Evolutionary conservation across 2,888 invertebrate genomes (phyloP).

Genomic region (Ochlodes sylvanus): DNA sequence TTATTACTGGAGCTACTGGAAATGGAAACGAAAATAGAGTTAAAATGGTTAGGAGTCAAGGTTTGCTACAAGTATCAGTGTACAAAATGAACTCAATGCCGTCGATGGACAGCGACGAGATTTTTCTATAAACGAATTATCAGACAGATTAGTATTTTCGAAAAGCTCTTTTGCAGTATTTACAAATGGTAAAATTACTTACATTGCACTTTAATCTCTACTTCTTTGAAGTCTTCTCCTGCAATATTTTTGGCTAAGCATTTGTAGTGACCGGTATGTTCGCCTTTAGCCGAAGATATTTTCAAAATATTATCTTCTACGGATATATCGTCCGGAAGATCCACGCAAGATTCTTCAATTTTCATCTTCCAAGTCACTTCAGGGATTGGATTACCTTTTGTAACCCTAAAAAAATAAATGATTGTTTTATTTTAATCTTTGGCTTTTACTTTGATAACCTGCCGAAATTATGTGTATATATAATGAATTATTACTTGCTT

Average conservation of each 20-base stretch:
- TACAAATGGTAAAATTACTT: conserved; percentile 46
- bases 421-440: neutral
- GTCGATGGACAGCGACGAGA: no score
- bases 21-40: no score
- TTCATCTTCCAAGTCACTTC: conserved; percentile 56
- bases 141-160: no score
- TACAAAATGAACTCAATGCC: no score
- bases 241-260: conserved; percentile 63
- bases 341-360: conserved; percentile 46
- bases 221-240: conserved; percentile 55
- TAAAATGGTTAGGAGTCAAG: no score
- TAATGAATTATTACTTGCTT: no score
- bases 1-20: conserved; percentile 66
- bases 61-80: no score
- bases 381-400: conserved; percentile 66
- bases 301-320: conserved; percentile 54
- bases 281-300: conserved; percentile 52
- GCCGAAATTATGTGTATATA: no score
- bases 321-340: conserved; percentile 47
- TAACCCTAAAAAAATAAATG: conserved; percentile 51
- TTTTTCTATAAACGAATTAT: no score
- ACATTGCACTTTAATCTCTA: conserved; percentile 64
- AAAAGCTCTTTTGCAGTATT: no score
- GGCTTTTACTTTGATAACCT: no score
- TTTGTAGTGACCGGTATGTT: conserved; percentile 61